phyloP scores from a whole-genome alignment of 35 echinoderm and acorn worm genomes.

The Anneissia japonica region DNA sequence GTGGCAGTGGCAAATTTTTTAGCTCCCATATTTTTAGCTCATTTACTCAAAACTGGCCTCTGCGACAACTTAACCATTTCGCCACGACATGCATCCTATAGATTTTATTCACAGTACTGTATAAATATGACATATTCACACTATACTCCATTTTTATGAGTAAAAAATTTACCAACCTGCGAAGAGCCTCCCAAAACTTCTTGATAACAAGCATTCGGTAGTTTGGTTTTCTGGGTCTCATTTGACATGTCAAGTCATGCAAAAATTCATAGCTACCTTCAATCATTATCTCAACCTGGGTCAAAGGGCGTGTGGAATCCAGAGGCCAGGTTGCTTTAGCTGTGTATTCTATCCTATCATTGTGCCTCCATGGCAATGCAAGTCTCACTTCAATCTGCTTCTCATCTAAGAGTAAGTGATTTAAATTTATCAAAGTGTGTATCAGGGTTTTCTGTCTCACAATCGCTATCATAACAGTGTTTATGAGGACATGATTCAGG shows the following conservation, averaged over 20 bases:
- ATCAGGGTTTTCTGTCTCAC: no score
- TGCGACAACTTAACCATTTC: no score
- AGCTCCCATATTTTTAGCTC: no score
- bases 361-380: slow-evolving; percentile 78
- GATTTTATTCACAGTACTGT: no score
- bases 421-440: no score
- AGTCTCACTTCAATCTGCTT: slow-evolving; percentile 75
- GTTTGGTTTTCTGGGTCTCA: slow-evolving; percentile 53
- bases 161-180: slow-evolving; percentile 42
- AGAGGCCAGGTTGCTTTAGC: slow-evolving; percentile 68
- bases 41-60: no score
- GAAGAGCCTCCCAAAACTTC: slow-evolving; percentile 91
- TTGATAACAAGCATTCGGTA: slow-evolving; percentile 68
- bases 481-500: no score
- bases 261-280: slow-evolving; percentile 96
- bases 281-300: slow-evolving; percentile 83
- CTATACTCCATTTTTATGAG: no score
- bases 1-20: no score
- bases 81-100: no score
- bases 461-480: no score
- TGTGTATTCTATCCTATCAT: slow-evolving; percentile 81
- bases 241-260: slow-evolving; percentile 77
- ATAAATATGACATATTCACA: no score
- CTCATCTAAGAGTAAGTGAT: slow-evolving; percentile 18
- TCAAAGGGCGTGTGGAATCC: slow-evolving; percentile 42